Base-by-base conservation (phyloP, 2,113 vertebrate genomes). In the Stomatorhinus ivindoensis region DNA sequence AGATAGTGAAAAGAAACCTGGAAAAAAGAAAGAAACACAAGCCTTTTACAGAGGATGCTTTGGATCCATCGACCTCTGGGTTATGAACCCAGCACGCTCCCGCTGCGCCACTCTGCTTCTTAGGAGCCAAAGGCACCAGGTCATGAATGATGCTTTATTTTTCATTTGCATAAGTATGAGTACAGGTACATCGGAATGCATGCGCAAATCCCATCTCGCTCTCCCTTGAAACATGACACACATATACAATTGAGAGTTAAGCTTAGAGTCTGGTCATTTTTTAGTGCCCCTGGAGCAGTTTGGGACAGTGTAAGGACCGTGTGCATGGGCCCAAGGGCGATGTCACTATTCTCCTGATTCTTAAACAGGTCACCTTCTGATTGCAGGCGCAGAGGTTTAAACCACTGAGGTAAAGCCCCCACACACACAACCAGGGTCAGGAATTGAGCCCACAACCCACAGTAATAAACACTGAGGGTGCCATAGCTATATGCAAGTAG, bases 71-170 rank as follows among this genome's bases (percentile, higher is more conserved):
- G 94, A 96, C 95, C 95, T 96, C 95, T 95, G 95, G 94, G 95
- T 96, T 96, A 96, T 95, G 95, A 95, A 95, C 95, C 95, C 95
- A 96, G 95, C 95, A 96, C 95, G 94, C 95, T 95, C 96, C 95
- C 95, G 94, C 95, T 96, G 95, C 95, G 94, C 95, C 95, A 96
- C 95, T 96, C 95, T 96, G 95, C 95, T 95, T 0, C 0, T 0
- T 3, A 10, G 8, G n/a, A n/a, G n/a, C n/a, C n/a, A n/a, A n/a
- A n/a, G n/a, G n/a, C n/a, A n/a, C n/a, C n/a, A n/a, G n/a, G n/a
- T n/a, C n/a, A n/a, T n/a, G n/a, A n/a, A n/a, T n/a, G 61, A 27
- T 11, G 58, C 58, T 65, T 69, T 69, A 69, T 69, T 69, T 11
- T 4, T 69, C 27, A 31, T 69, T 31, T 69, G 61, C 61, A 27